Evolutionary conservation across 2,888 invertebrate genomes (phyloP).

Genomic region (Ferrisia virgata): DNA sequence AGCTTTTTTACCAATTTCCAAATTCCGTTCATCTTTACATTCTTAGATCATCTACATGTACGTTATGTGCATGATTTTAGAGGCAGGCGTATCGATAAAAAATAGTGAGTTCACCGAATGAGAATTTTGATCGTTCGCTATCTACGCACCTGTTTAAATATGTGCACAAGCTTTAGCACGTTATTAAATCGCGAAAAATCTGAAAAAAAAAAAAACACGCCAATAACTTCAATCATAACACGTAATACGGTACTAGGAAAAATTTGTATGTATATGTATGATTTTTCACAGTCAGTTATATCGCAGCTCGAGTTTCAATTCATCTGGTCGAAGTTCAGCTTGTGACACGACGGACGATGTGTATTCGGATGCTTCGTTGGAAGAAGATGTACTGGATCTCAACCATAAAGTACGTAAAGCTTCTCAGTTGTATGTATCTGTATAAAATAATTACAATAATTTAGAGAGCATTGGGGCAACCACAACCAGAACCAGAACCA

Average conservation of each 20-base stretch:
- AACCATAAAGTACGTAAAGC: conserved; percentile 80
- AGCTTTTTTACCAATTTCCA: too few relatives aligned
- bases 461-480: too few relatives aligned
- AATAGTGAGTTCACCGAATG: too few relatives aligned
- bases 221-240: not conserved
- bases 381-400: conserved; percentile 90
- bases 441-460: too few relatives aligned
- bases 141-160: not conserved
- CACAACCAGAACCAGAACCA: too few relatives aligned
- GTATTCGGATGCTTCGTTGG: conserved; percentile 88
- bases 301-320: conserved; percentile 89
- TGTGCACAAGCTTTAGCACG: not conserved
- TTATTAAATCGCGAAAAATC: too few relatives aligned
- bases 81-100: too few relatives aligned
- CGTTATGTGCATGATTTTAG: too few relatives aligned
- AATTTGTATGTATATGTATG: conserved; percentile 14
- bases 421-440: too few relatives aligned
- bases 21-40: too few relatives aligned
- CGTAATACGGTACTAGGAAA: not conserved
- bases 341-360: conserved; percentile 92
- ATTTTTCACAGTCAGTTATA: conserved; percentile 74
- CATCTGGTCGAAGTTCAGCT: conserved; percentile 85
- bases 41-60: too few relatives aligned
- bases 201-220: not conserved
- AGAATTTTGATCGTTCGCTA: not conserved